Conservation (phyloP, 2,888 invertebrate genomes). For the Harpagoxenus sublaevis region DNA sequence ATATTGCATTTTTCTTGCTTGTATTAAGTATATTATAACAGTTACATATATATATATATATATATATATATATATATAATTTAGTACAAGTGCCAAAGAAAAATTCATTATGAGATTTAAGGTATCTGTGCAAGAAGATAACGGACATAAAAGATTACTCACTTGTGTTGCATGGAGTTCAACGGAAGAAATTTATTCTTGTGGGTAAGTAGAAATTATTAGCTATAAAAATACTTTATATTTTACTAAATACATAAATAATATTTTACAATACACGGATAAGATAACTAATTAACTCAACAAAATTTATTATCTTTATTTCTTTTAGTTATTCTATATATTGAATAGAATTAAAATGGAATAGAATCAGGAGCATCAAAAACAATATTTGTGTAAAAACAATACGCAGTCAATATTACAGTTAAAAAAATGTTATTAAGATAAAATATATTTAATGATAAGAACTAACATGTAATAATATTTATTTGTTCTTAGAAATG, state of each 20-base stretch:
- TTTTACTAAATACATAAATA: background rate
- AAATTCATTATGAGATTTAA: constrained; percentile 81
- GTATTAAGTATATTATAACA: background rate
- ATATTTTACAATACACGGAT: background rate
- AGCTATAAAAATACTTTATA: background rate
- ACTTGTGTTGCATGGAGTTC: constrained; percentile 97
- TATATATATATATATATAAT: background rate
- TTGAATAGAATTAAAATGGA: background rate
- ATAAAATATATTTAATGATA: background rate
- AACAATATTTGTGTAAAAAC: background rate
- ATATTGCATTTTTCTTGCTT: background rate
- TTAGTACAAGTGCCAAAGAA: background rate
- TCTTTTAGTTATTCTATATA: background rate
- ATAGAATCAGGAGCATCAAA: background rate
- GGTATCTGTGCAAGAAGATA: constrained; percentile 89
- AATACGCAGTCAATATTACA: background rate
- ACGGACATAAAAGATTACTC: constrained; percentile 92
- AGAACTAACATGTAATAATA: too few species aligned
- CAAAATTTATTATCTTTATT: background rate
- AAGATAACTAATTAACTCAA: constrained; percentile 15
- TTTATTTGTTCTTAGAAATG: too few species aligned
- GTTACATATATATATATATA: background rate
- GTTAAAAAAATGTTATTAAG: background rate
- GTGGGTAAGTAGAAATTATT: constrained; percentile 88
- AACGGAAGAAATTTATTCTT: constrained; percentile 97